A percentile compares a stretch with the other conserved stretches of the same genome.
Conservation (phyloP, 2,113 vertebrate genomes). For the Prochilodus magdalenae region DNA sequence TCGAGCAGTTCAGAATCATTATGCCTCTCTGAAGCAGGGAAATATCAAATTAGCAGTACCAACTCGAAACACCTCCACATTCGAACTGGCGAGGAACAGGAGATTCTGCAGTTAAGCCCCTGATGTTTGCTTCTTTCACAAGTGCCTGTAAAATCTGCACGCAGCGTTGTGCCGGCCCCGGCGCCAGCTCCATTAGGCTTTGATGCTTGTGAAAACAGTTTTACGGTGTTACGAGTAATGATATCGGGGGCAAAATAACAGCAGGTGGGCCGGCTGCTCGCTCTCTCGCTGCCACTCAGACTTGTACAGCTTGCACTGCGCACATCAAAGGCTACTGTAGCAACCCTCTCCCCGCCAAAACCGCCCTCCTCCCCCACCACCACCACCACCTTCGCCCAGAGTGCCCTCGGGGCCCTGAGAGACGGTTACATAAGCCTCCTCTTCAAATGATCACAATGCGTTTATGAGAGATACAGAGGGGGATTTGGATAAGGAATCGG, state of each 20-base stretch:
- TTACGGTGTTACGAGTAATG: conserved; percentile 8
- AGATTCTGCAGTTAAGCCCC: neutral
- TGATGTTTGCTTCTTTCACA: neutral
- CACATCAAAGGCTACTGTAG: conserved; percentile 37
- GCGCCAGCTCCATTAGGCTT: neutral
- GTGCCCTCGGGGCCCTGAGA: conserved; percentile 62
- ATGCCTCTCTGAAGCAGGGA: neutral
- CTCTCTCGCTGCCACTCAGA: conserved; percentile 1
- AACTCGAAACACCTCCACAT: neutral
- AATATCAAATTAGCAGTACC: neutral
- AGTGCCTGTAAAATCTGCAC: neutral
- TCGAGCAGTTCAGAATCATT: neutral
- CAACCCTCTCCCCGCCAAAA: conserved; percentile 50
- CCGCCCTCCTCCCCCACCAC: conserved; percentile 61
- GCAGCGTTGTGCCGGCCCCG: neutral
- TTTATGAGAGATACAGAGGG: conserved; percentile 59
- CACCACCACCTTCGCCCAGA: conserved; percentile 58
- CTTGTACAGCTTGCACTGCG: neutral
- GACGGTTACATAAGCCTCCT: conserved; percentile 67
- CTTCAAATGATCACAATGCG: conserved; percentile 67
- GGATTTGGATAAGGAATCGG: conserved; percentile 37
- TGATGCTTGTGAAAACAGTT: conserved; percentile 29
- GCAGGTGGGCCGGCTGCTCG: conserved; percentile 8
- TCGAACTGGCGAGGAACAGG: neutral
- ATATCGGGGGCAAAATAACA: conserved; percentile 25